These are phyloP conservation scores for Paramormyrops kingsleyae DNA, from an alignment of 2,113 vertebrate species.

Conservation along the genomic window DNA sequence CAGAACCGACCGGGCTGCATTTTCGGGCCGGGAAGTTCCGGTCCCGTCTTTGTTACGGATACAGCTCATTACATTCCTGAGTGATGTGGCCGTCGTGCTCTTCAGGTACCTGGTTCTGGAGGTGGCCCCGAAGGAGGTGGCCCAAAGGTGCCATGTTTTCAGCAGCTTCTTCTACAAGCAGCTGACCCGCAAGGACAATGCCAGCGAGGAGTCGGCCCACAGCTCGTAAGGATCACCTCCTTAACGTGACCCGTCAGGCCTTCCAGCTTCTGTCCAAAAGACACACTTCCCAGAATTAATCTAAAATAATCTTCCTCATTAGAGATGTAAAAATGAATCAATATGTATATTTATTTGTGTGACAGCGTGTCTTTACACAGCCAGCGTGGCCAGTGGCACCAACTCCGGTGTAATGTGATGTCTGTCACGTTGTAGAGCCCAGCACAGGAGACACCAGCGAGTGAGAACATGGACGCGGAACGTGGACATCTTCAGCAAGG, in stretches of 20 bases:
- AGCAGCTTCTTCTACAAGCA: conserved; percentile 97
- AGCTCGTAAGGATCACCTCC: conserved; percentile 70
- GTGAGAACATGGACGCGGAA: conserved; percentile 90
- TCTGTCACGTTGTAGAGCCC: conserved; percentile 48
- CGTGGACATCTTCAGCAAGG: conserved; percentile 88
- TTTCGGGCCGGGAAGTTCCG: not conserved
- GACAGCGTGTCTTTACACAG: not conserved
- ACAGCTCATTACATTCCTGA: not conserved
- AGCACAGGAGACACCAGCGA: conserved; percentile 75
- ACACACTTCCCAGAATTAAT: not conserved
- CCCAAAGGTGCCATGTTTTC: conserved; percentile 80
- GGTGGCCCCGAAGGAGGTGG: conserved; percentile 63
- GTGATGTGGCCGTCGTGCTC: too few species aligned
- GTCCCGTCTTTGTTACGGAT: not conserved
- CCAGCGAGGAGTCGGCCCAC: conserved; percentile 66
- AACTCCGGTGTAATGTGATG: conserved; percentile 2
- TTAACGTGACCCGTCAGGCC: not conserved
- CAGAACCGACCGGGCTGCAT: not conserved
- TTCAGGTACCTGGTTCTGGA: conserved; percentile 80
- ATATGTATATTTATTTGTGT: not conserved
- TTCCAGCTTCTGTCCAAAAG: not conserved
- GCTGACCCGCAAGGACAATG: conserved; percentile 82
- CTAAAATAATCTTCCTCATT: not conserved
- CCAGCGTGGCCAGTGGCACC: not conserved
- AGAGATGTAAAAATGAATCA: not conserved